A percentile compares a stretch with the other conserved stretches of the same genome.
Conservation (phyloP, 1,140 invertebrate genomes). For the Reticulitermes speratus region DNA sequence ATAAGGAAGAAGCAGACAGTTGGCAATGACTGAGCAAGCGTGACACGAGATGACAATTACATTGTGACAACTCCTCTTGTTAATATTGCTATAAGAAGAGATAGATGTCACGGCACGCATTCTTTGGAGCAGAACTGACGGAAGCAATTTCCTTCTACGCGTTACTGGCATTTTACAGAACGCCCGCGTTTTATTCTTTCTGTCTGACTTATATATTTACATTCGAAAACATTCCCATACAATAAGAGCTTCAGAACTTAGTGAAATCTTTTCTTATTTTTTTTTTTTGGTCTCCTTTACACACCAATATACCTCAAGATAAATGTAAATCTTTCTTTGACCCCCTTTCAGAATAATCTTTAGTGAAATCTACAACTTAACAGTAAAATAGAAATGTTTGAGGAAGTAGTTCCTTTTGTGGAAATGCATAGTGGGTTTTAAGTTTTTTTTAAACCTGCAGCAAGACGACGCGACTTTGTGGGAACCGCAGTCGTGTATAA, state of each 20-base stretch:
- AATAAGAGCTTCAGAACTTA: neutral
- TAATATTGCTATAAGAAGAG: neutral
- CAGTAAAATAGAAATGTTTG: no score
- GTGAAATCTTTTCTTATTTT: neutral
- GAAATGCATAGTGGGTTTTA: no score
- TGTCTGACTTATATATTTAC: neutral
- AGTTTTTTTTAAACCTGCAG: no score
- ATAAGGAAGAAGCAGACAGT: no score
- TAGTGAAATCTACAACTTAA: neutral
- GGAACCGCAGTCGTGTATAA: no score
- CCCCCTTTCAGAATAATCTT: neutral
- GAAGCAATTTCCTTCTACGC: neutral
- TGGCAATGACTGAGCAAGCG: no score
- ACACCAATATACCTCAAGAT: neutral
- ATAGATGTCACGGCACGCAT: neutral
- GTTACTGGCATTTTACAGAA: neutral
- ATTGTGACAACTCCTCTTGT: neutral
- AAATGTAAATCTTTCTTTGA: neutral
- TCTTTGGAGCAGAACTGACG: neutral
- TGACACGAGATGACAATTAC: neutral
- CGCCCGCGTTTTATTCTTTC: neutral
- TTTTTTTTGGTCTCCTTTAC: neutral
- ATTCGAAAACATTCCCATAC: conserved; percentile 4
- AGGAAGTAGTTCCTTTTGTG: no score
- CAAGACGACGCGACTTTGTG: no score